Base-by-base conservation (phyloP, 2,888 invertebrate genomes). In the Erannis defoliaria region DNA sequence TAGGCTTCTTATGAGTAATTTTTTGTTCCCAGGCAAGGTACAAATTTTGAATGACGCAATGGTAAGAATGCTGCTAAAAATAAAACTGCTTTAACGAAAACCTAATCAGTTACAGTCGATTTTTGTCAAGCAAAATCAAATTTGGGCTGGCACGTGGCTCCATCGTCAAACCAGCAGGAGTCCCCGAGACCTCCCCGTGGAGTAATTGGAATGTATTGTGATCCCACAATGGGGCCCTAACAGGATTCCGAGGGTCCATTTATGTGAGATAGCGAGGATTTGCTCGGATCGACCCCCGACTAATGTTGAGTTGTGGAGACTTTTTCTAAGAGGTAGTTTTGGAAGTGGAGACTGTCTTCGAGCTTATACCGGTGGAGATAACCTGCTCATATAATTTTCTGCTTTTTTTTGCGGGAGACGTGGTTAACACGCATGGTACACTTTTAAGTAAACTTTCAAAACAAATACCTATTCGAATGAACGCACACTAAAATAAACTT, bases 201-300 rank as follows among this genome's bases (percentile, higher is more conserved):
- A 69, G 73, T 81, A 84, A 84, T 83, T 82, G 82, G 79, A 74
- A 77, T 70, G 78, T 78, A 82, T 84, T 83, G 84, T 84, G 75
- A 74, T 74, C 72, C 71, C 73, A 82, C 82, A 82, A 83, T 81
- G 68, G 80, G 62, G 42, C 67, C 72, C 73, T 80, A 81, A 80
- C 75, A 70, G 75, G 76, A 76, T 74, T 68, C 72, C 67, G 72
- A 72, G 74, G 71, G 75, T 70, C 77, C 80, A 75, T 81, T 80
- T 77, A 66, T 77, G 64, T 68, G 66, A 74, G 71, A 74, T 71
- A 76, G 71, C 71, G 60, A 62, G 73, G 71, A 72, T 76, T 78
- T 71, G 62, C 69, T 45, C 70, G 69, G 62, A 67, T 62, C 60
- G 60, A 67, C 61, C 61, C 60, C 53, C 61, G 60, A 62, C 57